These are phyloP conservation scores for Syngnathus acus DNA, from an alignment of 2,797 vertebrate genomes.

Conservation along the genomic window DNA sequence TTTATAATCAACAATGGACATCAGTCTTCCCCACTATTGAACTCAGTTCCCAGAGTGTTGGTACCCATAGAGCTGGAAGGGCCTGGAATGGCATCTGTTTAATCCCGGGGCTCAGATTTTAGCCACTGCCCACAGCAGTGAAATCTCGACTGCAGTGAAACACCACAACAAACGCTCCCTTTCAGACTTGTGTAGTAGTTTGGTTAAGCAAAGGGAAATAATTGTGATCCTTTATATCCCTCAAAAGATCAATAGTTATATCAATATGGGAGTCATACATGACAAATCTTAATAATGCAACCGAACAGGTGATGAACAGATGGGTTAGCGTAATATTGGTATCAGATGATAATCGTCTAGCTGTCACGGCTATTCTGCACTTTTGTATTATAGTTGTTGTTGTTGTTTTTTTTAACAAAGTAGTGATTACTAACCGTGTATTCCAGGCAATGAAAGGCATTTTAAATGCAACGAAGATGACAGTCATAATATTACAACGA, in stretches of 20 bases:
- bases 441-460: slow-evolving; percentile 12
- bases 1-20: slow-evolving; percentile 63
- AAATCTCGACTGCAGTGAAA: slow-evolving; percentile 52
- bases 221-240: slow-evolving; percentile 5
- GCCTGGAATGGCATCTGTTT: slow-evolving; percentile 72
- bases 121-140: slow-evolving; percentile 62
- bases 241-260: background rate
- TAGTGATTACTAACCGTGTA: slow-evolving; percentile 7
- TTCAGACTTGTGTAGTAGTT: slow-evolving; percentile 25
- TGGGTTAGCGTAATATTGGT: slow-evolving; percentile 22
- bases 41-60: slow-evolving; percentile 70
- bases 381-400: background rate
- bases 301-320: slow-evolving; percentile 17
- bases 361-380: slow-evolving; percentile 12
- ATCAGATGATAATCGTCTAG: slow-evolving; percentile 20
- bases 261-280: slow-evolving; percentile 4
- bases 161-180: slow-evolving; percentile 52
- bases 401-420: slow-evolving; percentile 30
- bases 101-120: slow-evolving; percentile 74
- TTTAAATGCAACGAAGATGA: slow-evolving; percentile 4
- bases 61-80: slow-evolving; percentile 66
- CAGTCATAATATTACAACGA: background rate
- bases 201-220: slow-evolving; percentile 25
- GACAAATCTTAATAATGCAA: background rate
- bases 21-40: slow-evolving; percentile 62